These are phyloP conservation scores for Pelecanus crispus DNA, from an alignment of 2,113 vertebrate species.

Conservation along the genomic window DNA sequence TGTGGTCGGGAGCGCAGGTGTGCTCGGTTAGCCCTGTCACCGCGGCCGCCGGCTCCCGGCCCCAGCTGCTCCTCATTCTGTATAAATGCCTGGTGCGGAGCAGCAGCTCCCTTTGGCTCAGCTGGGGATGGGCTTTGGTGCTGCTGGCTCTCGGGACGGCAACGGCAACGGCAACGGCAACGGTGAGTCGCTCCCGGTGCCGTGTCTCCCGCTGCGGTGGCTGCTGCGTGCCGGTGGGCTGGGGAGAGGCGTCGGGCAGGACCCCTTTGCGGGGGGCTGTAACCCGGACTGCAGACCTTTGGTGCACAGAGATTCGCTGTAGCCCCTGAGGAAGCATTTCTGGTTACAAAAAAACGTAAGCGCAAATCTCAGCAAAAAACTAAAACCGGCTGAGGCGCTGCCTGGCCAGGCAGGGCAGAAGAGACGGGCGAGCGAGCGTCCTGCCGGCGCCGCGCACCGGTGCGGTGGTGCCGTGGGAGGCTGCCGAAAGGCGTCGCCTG, in stretches of 20 bases:
- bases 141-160: rapidly evolving
- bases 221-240: neutral
- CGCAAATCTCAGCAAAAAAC: too few species aligned
- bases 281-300: too few species aligned
- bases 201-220: rapidly evolving
- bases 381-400: neutral
- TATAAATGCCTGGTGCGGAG: neutral
- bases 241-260: neutral
- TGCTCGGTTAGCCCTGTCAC: neutral
- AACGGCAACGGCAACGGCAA: rapidly evolving
- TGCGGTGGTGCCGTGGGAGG: neutral
- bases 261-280: rapidly evolving
- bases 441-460: rapidly evolving
- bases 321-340: rapidly evolving
- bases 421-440: rapidly evolving
- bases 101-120: rapidly evolving
- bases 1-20: neutral
- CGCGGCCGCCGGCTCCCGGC: neutral
- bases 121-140: rapidly evolving
- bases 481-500: rapidly evolving
- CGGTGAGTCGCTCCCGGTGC: neutral
- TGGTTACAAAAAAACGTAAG: neutral
- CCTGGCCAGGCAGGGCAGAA: neutral
- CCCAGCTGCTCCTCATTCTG: neutral
- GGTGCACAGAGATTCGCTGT: rapidly evolving